A percentile compares a stretch with the other conserved stretches of the same genome.
Evolutionary conservation across 2,888 invertebrate genomes (phyloP).

Genomic region (Rhingia campestris): DNA sequence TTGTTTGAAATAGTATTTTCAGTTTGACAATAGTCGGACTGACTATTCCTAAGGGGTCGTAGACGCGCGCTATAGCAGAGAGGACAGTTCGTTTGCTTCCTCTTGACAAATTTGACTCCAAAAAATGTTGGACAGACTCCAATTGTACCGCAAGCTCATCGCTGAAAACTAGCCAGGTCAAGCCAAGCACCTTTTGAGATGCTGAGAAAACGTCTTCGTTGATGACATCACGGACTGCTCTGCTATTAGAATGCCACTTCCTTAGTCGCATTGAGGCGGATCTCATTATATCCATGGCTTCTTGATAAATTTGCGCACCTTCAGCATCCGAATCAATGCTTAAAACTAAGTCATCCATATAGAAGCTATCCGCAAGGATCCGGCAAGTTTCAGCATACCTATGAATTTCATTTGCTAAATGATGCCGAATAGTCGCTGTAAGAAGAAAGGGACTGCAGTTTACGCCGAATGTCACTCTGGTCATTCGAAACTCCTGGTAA

Average conservation of each 20-base stretch:
- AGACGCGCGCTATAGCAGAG: conserved; percentile 8
- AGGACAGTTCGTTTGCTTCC: no score
- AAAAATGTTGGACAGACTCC: conserved; percentile 1
- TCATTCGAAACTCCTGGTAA: conserved; percentile 43
- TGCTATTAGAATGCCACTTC: conserved; percentile 49
- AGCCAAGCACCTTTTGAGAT: conserved; percentile 18
- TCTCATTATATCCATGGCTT: conserved; percentile 43
- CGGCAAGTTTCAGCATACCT: conserved; percentile 10
- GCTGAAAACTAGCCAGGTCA: conserved; percentile 5
- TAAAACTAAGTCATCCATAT: conserved; percentile 40
- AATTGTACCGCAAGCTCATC: conserved; percentile 19
- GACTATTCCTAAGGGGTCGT: conserved; percentile 22
- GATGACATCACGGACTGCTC: no score
- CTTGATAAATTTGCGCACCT: conserved; percentile 16
- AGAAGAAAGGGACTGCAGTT: conserved; percentile 42
- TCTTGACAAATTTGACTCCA: conserved; percentile 3
- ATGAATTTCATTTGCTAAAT: conserved; percentile 6
- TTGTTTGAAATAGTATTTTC: conserved; percentile 15
- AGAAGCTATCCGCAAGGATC: conserved; percentile 21
- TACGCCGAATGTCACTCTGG: conserved; percentile 45
- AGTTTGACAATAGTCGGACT: conserved; percentile 18
- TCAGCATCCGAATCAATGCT: conserved; percentile 36
- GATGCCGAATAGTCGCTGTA: conserved; percentile 20
- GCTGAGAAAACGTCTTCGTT: no score
- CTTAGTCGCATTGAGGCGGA: conserved; percentile 30